Conservation (phyloP, 2,797 vertebrate genomes). For the Syngnathus acus region DNA sequence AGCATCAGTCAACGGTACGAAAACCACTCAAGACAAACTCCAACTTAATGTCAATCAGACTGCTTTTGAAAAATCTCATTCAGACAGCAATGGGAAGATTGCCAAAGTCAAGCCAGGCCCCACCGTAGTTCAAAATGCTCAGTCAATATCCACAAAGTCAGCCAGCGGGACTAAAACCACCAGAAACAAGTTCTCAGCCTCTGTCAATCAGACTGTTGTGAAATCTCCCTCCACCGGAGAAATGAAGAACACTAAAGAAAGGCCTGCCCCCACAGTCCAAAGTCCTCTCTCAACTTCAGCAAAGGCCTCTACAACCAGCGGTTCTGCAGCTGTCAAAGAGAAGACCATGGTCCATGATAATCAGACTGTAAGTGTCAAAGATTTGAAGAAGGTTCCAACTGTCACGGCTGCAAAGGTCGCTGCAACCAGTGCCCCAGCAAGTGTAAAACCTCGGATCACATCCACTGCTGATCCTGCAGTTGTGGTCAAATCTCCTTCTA, state of each 20-base stretch:
- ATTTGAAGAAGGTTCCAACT: slow-evolving; percentile 27
- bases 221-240: slow-evolving; percentile 24
- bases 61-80: slow-evolving; percentile 27
- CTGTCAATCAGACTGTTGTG: slow-evolving; percentile 32
- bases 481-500: neutral
- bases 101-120: slow-evolving; percentile 33
- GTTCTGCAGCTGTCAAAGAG: slow-evolving; percentile 12
- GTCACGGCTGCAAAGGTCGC: neutral
- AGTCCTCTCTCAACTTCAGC: slow-evolving; percentile 25
- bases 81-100: slow-evolving; percentile 28
- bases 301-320: slow-evolving; percentile 20
- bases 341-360: slow-evolving; percentile 27
- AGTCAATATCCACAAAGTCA: slow-evolving; percentile 29
- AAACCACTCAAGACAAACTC: slow-evolving; percentile 41
- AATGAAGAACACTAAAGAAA: slow-evolving; percentile 36
- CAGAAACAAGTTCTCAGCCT: slow-evolving; percentile 37
- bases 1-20: slow-evolving; percentile 16
- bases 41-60: slow-evolving; percentile 40
- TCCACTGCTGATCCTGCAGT: neutral
- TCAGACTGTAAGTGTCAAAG: slow-evolving; percentile 35
- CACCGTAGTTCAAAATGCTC: slow-evolving; percentile 29
- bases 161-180: slow-evolving; percentile 26
- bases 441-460: slow-evolving; percentile 22
- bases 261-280: slow-evolving; percentile 21
- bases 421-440: slow-evolving; percentile 15